Evolutionary conservation across 2,888 invertebrate genomes (phyloP).

Genomic region (Drosophila kambysellisi): DNA sequence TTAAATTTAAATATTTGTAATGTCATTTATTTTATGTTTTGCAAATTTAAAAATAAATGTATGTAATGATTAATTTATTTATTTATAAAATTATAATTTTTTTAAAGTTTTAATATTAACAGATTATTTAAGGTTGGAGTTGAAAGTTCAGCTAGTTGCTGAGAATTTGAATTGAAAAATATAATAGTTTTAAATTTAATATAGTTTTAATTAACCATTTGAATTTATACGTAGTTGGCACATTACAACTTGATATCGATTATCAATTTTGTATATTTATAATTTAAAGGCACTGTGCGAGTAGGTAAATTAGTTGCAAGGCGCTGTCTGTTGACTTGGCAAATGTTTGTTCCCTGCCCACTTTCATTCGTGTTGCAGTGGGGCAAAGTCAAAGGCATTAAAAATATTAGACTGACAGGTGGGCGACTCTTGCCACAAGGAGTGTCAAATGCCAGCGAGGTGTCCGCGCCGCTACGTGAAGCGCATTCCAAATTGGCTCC

Average conservation of each 20-base stretch:
- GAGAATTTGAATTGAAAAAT: background rate
- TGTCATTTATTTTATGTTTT: no score
- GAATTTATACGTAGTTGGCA: background rate
- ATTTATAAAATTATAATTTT: no score
- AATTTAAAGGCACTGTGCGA: conserved; percentile 32
- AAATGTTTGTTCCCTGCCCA: conserved; percentile 54
- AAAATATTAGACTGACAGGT: conserved; percentile 52
- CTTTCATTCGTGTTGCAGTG: conserved; percentile 24
- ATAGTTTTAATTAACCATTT: background rate
- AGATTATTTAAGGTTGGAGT: background rate
- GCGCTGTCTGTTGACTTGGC: conserved; percentile 53
- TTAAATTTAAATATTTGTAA: no score
- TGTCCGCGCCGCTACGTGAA: conserved; percentile 45
- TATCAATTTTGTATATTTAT: no score
- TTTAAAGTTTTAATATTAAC: no score
- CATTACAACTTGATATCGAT: background rate
- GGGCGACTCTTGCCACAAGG: conserved; percentile 49
- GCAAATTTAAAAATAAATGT: no score
- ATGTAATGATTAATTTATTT: no score
- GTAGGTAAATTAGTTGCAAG: conserved; percentile 21
- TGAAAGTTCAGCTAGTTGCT: no score
- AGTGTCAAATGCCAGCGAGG: conserved; percentile 74
- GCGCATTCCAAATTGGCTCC: conserved; percentile 63
- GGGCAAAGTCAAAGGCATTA: conserved; percentile 63
- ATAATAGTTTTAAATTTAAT: background rate